Conservation (phyloP, 2,797 vertebrate species). For the Sebastes ruberrimus region DNA sequence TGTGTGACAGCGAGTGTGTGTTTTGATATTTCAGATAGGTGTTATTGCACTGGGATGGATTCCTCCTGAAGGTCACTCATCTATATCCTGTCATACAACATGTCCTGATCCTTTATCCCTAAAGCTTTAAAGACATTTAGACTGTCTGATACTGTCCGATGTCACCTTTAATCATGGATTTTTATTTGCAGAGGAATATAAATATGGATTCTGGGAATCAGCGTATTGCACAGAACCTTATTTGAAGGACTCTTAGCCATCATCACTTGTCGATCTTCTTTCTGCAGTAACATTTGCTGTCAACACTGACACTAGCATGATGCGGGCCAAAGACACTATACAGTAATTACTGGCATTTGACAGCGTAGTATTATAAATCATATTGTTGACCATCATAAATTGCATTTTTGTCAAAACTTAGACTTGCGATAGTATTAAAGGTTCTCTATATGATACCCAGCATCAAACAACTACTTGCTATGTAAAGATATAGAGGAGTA, state of each 20-base stretch:
- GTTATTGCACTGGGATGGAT: slow-evolving; percentile 45
- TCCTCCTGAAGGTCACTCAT: slow-evolving; percentile 47
- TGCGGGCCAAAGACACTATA: not conserved
- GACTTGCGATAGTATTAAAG: too few species aligned
- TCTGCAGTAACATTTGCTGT: not conserved
- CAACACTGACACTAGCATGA: not conserved
- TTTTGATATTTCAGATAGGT: slow-evolving; percentile 38
- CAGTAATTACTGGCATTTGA: not conserved
- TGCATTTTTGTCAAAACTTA: not conserved
- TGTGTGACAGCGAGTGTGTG: not conserved
- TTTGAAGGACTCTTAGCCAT: not conserved
- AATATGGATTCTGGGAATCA: slow-evolving; percentile 1
- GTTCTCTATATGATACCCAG: too few species aligned
- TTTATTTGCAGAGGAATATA: not conserved
- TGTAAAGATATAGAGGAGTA: too few species aligned
- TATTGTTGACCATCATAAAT: not conserved
- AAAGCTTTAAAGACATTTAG: slow-evolving; percentile 18
- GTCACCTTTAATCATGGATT: slow-evolving; percentile 19
- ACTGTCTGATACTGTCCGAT: not conserved
- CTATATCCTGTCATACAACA: slow-evolving; percentile 22
- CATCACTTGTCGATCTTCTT: not conserved
- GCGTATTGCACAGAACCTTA: not conserved
- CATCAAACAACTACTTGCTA: too few species aligned
- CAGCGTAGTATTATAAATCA: not conserved
- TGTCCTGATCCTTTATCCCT: slow-evolving; percentile 24